phyloP scores from a whole-genome alignment of 2,797 vertebrate species.

The Myotis planiceps region DNA sequence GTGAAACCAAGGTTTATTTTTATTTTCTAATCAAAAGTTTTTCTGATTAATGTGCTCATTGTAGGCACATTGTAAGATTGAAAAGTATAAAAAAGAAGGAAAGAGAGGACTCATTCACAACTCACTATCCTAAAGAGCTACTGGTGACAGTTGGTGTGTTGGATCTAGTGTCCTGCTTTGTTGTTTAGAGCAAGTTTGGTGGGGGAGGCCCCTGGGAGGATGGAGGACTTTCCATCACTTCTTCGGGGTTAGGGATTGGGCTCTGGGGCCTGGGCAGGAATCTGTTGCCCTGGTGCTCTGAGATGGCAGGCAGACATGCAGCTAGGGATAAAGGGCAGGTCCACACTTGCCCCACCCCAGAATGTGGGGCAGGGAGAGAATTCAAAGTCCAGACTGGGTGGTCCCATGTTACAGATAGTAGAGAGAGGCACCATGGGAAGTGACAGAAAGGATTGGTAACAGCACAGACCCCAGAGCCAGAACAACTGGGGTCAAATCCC shows the following conservation, averaged over 20 bases:
- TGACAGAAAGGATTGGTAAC: not conserved
- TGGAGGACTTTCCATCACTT: not conserved
- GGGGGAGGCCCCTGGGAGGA: not conserved
- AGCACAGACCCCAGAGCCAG: not conserved
- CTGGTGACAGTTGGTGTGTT: not conserved
- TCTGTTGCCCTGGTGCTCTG: not conserved
- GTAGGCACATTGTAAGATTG: not conserved
- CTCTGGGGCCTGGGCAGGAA: not conserved
- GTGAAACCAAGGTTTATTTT: not conserved
- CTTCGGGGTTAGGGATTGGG: not conserved
- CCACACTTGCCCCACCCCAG: not conserved
- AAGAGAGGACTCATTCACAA: not conserved
- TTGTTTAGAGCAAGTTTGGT: not conserved
- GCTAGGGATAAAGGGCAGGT: no score
- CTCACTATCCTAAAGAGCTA: not conserved
- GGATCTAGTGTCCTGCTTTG: not conserved
- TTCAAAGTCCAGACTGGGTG: not conserved
- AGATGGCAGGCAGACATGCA: not conserved
- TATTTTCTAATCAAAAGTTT: slow-evolving; percentile 45
- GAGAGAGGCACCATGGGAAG: not conserved
- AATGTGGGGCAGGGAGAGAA: not conserved
- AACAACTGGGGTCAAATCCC: not conserved
- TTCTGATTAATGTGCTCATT: not conserved
- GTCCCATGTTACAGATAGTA: not conserved
- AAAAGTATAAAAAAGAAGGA: not conserved